These are phyloP conservation scores for Tricholauxania praeusta DNA, from an alignment of 2,888 invertebrate species.

Conservation along the genomic window DNA sequence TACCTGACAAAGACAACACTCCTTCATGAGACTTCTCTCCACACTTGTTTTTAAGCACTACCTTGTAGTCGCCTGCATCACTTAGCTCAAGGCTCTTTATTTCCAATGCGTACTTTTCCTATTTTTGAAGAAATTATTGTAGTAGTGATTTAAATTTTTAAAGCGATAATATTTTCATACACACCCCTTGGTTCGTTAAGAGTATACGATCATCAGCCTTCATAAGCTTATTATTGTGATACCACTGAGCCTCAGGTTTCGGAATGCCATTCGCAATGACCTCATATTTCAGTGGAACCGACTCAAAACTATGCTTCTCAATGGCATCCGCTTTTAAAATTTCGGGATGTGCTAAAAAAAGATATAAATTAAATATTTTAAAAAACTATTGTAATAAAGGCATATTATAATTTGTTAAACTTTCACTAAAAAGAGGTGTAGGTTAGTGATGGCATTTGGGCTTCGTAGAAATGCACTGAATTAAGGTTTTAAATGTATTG, in stretches of 20 bases:
- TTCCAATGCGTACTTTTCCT: slow-evolving; percentile 79
- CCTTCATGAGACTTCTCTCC: slow-evolving; percentile 84
- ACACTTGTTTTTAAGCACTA: slow-evolving; percentile 83
- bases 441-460: too few species aligned
- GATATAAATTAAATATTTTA: background rate
- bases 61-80: slow-evolving; percentile 87
- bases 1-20: slow-evolving; percentile 79
- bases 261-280: slow-evolving; percentile 83
- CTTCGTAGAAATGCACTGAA: too few species aligned
- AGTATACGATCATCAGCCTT: slow-evolving; percentile 75
- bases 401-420: too few species aligned
- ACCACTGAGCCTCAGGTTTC: slow-evolving; percentile 83
- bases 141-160: background rate
- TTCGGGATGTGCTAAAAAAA: slow-evolving; percentile 74
- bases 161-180: slow-evolving; percentile 35
- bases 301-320: slow-evolving; percentile 82
- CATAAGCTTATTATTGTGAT: slow-evolving; percentile 80
- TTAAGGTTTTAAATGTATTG: too few species aligned
- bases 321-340: slow-evolving; percentile 80
- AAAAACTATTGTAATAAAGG: background rate
- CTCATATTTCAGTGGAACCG: slow-evolving; percentile 83
- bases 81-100: slow-evolving; percentile 76
- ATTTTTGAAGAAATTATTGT: slow-evolving; percentile 16
- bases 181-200: slow-evolving; percentile 73
- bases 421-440: too few species aligned